Base-by-base conservation (phyloP, 2,888 invertebrate species). In the Cylloceria caligata region DNA sequence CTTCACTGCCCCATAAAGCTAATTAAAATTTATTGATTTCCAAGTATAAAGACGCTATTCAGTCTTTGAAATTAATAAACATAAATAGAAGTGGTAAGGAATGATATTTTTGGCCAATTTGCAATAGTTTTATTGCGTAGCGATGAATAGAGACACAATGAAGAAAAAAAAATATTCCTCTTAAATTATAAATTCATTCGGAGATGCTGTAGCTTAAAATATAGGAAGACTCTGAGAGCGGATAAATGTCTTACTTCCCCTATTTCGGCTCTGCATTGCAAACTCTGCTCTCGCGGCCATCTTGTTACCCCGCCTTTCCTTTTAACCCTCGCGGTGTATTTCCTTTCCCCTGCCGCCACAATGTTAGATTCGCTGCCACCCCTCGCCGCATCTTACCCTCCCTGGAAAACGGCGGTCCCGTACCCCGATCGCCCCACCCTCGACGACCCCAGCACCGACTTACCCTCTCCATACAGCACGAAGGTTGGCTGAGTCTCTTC, bases 221-320 rank as follows among this genome's bases (percentile, higher is more conserved):
- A 16, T 13, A 67, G 47, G 16, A 55, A 24, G 68, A 64, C 49
- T 62, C 69, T 49, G 57, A 64, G 49, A 19, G 42, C 82, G 80
- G 84, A 87, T 87, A 87, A 90, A 88, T 89, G 89, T 90, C 90
- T 90, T 90, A 90, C 89, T 88, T 89, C 90, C 87, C 90, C 89
- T 89, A 84, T 87, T 87, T 87, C 77, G 73, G 68, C 69, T 74
- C 79, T 82, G 80, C 67, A 57, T 69, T 55, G 71, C 71, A 67
- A 76, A 69, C 80, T 77, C 84, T 65, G 76, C 76, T 68, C 69
- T 81, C 89, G 91, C 91, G 89, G 91, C 91, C 91, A 91, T 91
- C 91, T 91, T 91, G 91, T 87, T 88, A 89, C 88, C 90, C 90
- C 90, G 88, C 89, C 88, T 87, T 86, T 87, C 88, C 89, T 89